Evolutionary conservation across 2,797 vertebrate species (phyloP), one percentile per base, ranked within the genome.

Genomic region (Bufotes viridis): DNA sequence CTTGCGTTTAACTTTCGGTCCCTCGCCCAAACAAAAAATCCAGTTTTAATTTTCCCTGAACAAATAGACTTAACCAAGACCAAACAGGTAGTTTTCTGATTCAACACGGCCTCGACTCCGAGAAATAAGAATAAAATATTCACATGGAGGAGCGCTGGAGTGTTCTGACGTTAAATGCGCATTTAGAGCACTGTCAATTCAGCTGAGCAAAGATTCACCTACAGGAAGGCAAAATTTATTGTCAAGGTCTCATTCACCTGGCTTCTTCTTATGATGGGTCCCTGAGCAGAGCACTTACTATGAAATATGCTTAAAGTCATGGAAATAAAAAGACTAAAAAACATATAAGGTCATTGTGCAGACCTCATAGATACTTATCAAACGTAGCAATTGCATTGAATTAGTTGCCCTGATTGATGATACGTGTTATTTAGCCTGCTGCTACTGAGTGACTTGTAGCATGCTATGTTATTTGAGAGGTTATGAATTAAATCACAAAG

Each of bases 201-300:
- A 61, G 55, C 57, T 42, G 82, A 75, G 82, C 70, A n/a, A 61
- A 76, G 82, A 84, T 61, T 57, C 69, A 75, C 82, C 75, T 74
- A 75, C 69, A 15, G 53, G 51, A 58, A 72, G 67, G 51, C 49
- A 60, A 57, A 42, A 60, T 74, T 74, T 58, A 72, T 84, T 84
- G 67, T 15, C 10, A 42, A 72, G 53, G n/a, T 84, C 24, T 72
- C 7, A 26, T 34, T 84, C 82, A 60, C 53, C 53, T 24, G 34
- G 70, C 81, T 53, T n/a, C 22, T 57, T 55, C n/a, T 51, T 72
- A 67, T 34, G 51, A 72, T 15, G 53, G 79, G 72, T 75, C 42
- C 72, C 72, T 75, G 72, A 75, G 72, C 72, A 51, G 72, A 75
- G 42, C 72, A 51, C 20, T 75, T 75, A 75, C 20, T 51, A 49